These are phyloP conservation scores for Cladorhizidae sp. DNA, from an alignment of 37 sponge, comb jelly and placozoan genomes.

Conservation along the genomic window DNA sequence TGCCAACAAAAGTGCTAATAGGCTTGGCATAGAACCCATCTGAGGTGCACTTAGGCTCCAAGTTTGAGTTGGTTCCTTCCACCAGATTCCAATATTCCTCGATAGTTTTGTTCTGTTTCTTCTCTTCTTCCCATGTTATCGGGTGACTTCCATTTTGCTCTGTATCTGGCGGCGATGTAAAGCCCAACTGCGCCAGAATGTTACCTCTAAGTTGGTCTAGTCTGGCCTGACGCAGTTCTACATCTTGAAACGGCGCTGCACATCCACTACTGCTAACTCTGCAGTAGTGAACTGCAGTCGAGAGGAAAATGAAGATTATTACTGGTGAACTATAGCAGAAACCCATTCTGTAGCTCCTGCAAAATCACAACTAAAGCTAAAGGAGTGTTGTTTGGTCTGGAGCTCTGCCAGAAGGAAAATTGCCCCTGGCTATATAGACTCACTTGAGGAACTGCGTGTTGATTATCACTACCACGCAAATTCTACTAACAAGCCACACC, in stretches of 20 bases:
- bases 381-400: too few relatives aligned
- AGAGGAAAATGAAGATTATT: too few relatives aligned
- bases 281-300: too few relatives aligned
- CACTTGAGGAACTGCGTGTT: too few relatives aligned
- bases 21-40: constrained; percentile 57
- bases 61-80: neutral
- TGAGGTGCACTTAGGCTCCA: constrained; percentile 25
- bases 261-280: neutral
- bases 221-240: constrained; percentile 18
- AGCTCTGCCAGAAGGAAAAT: too few relatives aligned
- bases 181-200: constrained; percentile 57
- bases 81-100: neutral
- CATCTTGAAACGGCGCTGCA: neutral
- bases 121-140: neutral
- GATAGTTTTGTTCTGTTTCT: constrained; percentile 6
- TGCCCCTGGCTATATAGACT: too few relatives aligned
- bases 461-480: too few relatives aligned
- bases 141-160: neutral
- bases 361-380: too few relatives aligned
- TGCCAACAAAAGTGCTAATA: constrained; percentile 41
- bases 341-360: too few relatives aligned
- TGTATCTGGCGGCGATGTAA: neutral
- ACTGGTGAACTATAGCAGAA: too few relatives aligned
- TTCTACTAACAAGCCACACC: too few relatives aligned
- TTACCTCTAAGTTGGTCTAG: constrained; percentile 20